Conservation (phyloP, 2,113 vertebrate genomes). For the Malurus melanocephalus region DNA sequence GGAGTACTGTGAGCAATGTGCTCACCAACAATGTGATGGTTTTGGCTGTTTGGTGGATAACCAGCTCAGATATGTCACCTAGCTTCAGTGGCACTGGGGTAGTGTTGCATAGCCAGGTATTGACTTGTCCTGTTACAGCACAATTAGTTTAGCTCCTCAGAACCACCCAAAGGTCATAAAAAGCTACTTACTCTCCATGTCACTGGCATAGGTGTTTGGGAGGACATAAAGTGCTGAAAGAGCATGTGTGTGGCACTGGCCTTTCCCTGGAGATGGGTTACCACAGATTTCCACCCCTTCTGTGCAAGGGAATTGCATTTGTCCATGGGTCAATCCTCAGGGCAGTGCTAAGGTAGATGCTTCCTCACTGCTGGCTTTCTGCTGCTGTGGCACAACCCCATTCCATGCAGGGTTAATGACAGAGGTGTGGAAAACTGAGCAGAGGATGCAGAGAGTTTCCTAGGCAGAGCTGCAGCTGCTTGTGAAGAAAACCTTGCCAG, state of each 20-base stretch:
- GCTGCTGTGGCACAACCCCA: neutral
- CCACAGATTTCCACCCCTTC: neutral
- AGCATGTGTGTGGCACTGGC: neutral
- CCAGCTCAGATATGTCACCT: neutral
- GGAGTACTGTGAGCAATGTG: neutral
- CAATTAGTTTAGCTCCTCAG: neutral
- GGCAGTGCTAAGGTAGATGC: neutral
- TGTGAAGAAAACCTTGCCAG: neutral
- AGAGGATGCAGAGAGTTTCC: neutral
- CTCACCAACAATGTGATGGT: too few relatives aligned
- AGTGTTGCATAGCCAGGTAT: neutral
- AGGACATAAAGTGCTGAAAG: neutral
- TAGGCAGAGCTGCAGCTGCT: neutral
- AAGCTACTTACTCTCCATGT: neutral
- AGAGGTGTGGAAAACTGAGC: neutral
- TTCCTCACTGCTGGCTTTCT: neutral
- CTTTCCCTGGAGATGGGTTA: neutral
- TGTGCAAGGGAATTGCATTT: rapidly evolving
- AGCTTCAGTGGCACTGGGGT: rapidly evolving
- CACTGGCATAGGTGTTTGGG: neutral
- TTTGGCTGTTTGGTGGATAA: neutral
- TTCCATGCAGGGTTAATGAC: rapidly evolving
- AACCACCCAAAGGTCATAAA: neutral
- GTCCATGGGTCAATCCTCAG: rapidly evolving
- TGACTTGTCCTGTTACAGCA: neutral